Evolutionary conservation across 2,888 invertebrate species (phyloP).

Genomic region (Operophtera brumata): DNA sequence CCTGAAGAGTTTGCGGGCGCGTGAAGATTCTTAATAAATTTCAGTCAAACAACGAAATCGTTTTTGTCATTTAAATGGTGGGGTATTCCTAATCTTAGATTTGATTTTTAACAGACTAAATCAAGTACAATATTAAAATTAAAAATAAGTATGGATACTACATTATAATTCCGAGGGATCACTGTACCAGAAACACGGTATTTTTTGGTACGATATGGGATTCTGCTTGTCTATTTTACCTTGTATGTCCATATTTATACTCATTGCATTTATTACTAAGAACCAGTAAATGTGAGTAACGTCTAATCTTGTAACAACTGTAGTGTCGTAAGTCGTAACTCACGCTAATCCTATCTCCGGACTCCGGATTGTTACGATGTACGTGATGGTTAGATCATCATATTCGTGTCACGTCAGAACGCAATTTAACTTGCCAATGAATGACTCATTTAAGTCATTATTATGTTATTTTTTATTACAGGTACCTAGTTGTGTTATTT

Average conservation of each 20-base stretch:
- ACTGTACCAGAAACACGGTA: too few relatives aligned
- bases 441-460: neutral
- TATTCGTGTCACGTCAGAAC: neutral
- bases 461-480: neutral
- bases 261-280: neutral
- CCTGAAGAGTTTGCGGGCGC: conserved; percentile 83
- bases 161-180: too few relatives aligned
- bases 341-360: neutral
- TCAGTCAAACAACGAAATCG: neutral
- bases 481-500: too few relatives aligned
- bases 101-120: too few relatives aligned
- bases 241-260: neutral
- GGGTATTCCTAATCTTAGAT: too few relatives aligned
- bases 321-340: neutral
- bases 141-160: too few relatives aligned
- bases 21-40: conserved; percentile 31
- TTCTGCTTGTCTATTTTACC: too few relatives aligned
- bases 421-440: neutral
- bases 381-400: neutral
- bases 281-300: too few relatives aligned
- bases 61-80: neutral
- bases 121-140: too few relatives aligned
- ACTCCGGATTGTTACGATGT: neutral
- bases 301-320: neutral
- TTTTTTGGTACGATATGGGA: too few relatives aligned